phyloP scores from a whole-genome alignment of 64 coral and sea anemone species.

The Stichodactyla helianthus region DNA sequence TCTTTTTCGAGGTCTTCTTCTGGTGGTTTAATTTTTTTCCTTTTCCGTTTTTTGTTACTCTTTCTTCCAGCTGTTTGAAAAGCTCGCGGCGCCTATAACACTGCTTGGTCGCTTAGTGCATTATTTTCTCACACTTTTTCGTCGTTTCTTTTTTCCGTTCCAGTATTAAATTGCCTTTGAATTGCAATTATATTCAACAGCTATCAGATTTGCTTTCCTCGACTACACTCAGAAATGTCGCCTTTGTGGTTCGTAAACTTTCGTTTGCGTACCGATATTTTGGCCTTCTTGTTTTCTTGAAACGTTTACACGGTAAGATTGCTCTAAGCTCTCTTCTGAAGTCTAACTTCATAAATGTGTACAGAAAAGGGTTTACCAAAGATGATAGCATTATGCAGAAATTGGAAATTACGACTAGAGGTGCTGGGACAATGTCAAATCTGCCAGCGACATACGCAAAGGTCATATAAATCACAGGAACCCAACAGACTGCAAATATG shows the following conservation, averaged over 20 bases:
- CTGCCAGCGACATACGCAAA: slow-evolving; percentile 22
- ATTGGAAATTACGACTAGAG: slow-evolving; percentile 11
- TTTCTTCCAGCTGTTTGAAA: not conserved
- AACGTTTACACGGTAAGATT: slow-evolving; percentile 41
- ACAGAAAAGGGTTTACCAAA: slow-evolving; percentile 48
- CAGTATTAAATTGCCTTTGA: not conserved
- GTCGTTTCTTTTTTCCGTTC: not conserved
- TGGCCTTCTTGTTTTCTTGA: not conserved
- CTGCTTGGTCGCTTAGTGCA: not conserved
- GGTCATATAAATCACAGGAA: slow-evolving; percentile 49
- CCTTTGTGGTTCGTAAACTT: slow-evolving; percentile 7
- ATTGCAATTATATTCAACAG: not conserved
- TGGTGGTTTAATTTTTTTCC: not conserved
- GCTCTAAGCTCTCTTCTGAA: slow-evolving; percentile 36
- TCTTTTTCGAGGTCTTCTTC: not conserved
- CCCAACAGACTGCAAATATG: slow-evolving; percentile 44
- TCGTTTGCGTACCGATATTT: not conserved
- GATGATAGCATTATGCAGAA: slow-evolving; percentile 48
- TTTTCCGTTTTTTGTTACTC: not conserved
- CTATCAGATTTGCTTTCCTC: slow-evolving; percentile 6
- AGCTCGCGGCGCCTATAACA: not conserved
- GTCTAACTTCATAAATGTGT: slow-evolving; percentile 61
- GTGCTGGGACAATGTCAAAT: slow-evolving; percentile 13
- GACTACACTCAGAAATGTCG: not conserved
- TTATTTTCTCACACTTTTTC: not conserved